Evolutionary conservation across 1,140 invertebrate species (phyloP).

Genomic region (Drosophila micromelanica): DNA sequence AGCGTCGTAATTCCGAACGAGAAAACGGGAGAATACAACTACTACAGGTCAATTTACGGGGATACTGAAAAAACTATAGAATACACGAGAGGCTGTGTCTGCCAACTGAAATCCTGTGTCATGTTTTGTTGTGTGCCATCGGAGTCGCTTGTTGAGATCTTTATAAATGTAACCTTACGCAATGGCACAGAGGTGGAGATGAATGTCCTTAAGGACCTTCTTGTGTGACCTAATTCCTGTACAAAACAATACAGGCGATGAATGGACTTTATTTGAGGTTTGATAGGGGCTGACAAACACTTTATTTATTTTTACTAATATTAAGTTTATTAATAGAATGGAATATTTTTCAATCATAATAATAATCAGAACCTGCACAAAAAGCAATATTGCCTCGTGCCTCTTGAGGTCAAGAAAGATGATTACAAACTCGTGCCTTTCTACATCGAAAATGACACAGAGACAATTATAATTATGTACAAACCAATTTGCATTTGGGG

Average conservation of each 20-base stretch:
- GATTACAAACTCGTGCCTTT: background rate
- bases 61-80: background rate
- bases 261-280: slow-evolving; percentile 60
- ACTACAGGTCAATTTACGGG: slow-evolving; percentile 1
- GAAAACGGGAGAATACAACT: slow-evolving; percentile 41
- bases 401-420: background rate
- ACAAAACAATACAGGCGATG: slow-evolving; percentile 15
- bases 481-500: no score
- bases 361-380: slow-evolving; percentile 14
- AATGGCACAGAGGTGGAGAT: slow-evolving; percentile 23
- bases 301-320: background rate
- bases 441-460: background rate
- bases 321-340: background rate
- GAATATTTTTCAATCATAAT: slow-evolving; percentile 4
- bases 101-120: slow-evolving; percentile 47
- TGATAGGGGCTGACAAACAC: background rate
- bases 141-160: background rate
- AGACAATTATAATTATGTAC: no score
- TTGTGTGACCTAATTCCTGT: background rate
- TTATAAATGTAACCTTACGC: slow-evolving; percentile 32
- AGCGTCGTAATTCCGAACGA: slow-evolving; percentile 45
- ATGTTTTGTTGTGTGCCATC: slow-evolving; percentile 23
- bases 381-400: slow-evolving; percentile 51
- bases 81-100: slow-evolving; percentile 58
- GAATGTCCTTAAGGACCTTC: slow-evolving; percentile 26